These are phyloP conservation scores for Phyllotreta cruciferae DNA, from an alignment of 2,888 invertebrate species.

Conservation along the genomic window DNA sequence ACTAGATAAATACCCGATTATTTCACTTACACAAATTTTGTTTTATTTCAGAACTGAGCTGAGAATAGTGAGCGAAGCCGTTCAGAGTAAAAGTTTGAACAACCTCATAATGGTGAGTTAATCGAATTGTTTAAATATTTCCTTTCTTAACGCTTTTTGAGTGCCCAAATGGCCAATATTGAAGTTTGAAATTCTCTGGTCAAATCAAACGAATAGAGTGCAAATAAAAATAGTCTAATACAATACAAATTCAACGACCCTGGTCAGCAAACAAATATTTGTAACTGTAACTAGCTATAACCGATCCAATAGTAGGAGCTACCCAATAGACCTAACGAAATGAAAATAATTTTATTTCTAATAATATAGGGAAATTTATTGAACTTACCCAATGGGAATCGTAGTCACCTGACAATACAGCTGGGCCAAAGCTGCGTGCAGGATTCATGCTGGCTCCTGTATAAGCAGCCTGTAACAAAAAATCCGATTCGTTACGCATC, in stretches of 20 bases:
- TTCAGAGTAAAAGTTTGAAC: slow-evolving; percentile 63
- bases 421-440: slow-evolving; percentile 73
- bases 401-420: slow-evolving; percentile 72
- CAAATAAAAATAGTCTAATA: neutral
- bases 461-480: slow-evolving; percentile 59
- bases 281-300: slow-evolving; percentile 49
- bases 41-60: slow-evolving; percentile 61
- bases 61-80: slow-evolving; percentile 60
- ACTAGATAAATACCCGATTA: neutral
- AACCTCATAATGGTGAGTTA: slow-evolving; percentile 63
- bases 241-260: neutral
- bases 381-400: slow-evolving; percentile 69
- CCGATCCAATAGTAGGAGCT: slow-evolving; percentile 51
- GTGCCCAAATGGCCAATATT: too few relatives aligned
- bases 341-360: slow-evolving; percentile 10
- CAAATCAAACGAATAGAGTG: neutral
- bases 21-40: slow-evolving; percentile 26
- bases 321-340: slow-evolving; percentile 55
- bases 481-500: too few relatives aligned
- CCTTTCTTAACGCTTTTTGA: too few relatives aligned
- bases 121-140: neutral
- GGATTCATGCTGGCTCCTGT: slow-evolving; percentile 76
- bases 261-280: slow-evolving; percentile 44
- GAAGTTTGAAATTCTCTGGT: too few relatives aligned
- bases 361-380: slow-evolving; percentile 1